Conservation (phyloP, 1,140 invertebrate species). For the Bradynema listronoti region DNA sequence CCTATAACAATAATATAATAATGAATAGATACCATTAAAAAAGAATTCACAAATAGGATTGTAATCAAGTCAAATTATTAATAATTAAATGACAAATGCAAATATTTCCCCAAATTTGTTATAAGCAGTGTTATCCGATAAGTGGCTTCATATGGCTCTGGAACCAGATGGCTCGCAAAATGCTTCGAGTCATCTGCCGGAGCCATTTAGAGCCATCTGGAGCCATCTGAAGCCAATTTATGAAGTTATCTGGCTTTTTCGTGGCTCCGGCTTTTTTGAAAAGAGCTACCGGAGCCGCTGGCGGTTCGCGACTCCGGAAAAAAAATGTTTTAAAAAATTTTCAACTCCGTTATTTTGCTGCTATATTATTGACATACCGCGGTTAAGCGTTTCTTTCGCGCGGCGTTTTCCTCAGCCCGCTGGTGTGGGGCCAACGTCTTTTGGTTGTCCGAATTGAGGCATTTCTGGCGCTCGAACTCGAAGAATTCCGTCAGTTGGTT, state of each 20-base stretch:
- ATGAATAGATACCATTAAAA: constrained; percentile 1
- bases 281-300: neutral
- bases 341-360: neutral
- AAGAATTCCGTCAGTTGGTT: constrained; percentile 32
- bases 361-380: constrained; percentile 6
- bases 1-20: constrained; percentile 17
- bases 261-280: neutral
- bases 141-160: constrained; percentile 1
- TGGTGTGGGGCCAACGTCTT: constrained; percentile 35
- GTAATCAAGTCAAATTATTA: neutral
- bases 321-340: neutral
- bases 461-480: constrained; percentile 36
- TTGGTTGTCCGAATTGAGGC: constrained; percentile 28
- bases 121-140: constrained; percentile 8
- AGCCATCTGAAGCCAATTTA: neutral
- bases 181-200: too few species aligned
- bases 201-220: neutral
- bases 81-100: neutral
- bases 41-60: neutral
- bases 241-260: neutral
- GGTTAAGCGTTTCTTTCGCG: constrained; percentile 33
- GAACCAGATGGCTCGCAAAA: neutral
- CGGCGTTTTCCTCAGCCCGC: constrained; percentile 30
- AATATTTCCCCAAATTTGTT: neutral
- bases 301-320: neutral